Conservation (phyloP, 2,888 invertebrate genomes). For the Eupeodes latifasciatus region DNA sequence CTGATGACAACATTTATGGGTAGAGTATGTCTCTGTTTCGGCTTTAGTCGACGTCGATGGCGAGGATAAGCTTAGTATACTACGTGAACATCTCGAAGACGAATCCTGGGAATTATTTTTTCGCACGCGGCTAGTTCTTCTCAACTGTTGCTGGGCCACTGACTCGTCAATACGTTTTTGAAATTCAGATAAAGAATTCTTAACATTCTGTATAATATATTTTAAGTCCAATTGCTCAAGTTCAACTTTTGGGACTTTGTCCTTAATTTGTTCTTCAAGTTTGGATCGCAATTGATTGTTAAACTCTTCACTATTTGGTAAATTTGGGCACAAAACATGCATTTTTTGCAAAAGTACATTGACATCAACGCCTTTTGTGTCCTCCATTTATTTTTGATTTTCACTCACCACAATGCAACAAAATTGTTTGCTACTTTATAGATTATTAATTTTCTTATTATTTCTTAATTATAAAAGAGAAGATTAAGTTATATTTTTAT, state of each 20-base stretch:
- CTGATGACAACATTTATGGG: conserved; percentile 39
- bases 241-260: conserved; percentile 39
- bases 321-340: conserved; percentile 33
- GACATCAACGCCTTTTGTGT: conserved; percentile 29
- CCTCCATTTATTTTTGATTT: conserved; percentile 56
- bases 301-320: conserved; percentile 13
- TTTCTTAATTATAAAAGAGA: too few species aligned
- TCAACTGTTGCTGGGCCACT: conserved; percentile 55
- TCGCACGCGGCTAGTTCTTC: conserved; percentile 55
- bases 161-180: conserved; percentile 63
- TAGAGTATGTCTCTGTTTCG: background rate
- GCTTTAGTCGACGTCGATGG: background rate
- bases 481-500: too few species aligned
- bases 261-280: conserved; percentile 50
- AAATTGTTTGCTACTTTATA: background rate
- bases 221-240: conserved; percentile 54
- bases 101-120: conserved; percentile 48
- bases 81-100: conserved; percentile 10
- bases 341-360: conserved; percentile 56
- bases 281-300: conserved; percentile 31
- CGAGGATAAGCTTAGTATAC: background rate
- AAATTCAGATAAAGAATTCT: conserved; percentile 58
- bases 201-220: conserved; percentile 58
- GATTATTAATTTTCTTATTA: too few species aligned
- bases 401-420: background rate